These are phyloP conservation scores for Deroptyus accipitrinus DNA, from an alignment of 2,113 vertebrate species.

Conservation along the genomic window DNA sequence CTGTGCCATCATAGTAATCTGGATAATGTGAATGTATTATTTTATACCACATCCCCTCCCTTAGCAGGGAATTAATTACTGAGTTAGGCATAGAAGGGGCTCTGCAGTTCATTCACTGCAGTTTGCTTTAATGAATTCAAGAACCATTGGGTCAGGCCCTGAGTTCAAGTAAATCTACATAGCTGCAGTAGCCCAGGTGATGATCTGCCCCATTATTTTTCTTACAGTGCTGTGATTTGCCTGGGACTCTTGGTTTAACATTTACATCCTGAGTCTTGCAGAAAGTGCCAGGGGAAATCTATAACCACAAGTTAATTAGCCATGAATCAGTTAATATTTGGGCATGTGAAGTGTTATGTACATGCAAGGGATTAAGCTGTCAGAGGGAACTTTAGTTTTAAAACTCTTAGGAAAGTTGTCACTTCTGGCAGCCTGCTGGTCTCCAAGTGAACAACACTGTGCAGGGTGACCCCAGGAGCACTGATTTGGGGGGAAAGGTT, in stretches of 20 bases:
- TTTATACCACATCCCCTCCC: not conserved
- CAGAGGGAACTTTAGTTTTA: slow-evolving; percentile 25
- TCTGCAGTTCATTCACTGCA: slow-evolving; percentile 37
- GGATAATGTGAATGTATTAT: not conserved
- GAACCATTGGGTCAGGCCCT: not conserved
- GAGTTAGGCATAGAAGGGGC: not conserved
- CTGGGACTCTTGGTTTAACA: slow-evolving; percentile 36
- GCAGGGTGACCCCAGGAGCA: not conserved
- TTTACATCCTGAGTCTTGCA: slow-evolving; percentile 29
- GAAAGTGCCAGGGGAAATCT: slow-evolving; percentile 52
- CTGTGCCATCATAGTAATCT: not conserved
- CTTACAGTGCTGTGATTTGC: slow-evolving; percentile 32
- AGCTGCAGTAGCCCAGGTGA: slow-evolving; percentile 20
- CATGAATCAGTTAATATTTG: slow-evolving; percentile 62
- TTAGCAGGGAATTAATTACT: not conserved
- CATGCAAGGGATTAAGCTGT: slow-evolving; percentile 60
- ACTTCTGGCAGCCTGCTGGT: slow-evolving; percentile 34
- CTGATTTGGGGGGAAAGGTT: not conserved
- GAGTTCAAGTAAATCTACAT: not conserved
- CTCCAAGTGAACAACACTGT: not conserved
- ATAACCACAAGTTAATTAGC: slow-evolving; percentile 57
- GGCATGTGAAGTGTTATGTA: slow-evolving; percentile 57
- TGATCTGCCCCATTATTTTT: slow-evolving; percentile 46
- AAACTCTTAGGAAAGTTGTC: slow-evolving; percentile 42
- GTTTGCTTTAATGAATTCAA: slow-evolving; percentile 41